Evolutionary conservation across 2,888 invertebrate species (phyloP), one percentile per base, ranked within the genome.

Genomic region (Cryptophagus acutangulus): DNA sequence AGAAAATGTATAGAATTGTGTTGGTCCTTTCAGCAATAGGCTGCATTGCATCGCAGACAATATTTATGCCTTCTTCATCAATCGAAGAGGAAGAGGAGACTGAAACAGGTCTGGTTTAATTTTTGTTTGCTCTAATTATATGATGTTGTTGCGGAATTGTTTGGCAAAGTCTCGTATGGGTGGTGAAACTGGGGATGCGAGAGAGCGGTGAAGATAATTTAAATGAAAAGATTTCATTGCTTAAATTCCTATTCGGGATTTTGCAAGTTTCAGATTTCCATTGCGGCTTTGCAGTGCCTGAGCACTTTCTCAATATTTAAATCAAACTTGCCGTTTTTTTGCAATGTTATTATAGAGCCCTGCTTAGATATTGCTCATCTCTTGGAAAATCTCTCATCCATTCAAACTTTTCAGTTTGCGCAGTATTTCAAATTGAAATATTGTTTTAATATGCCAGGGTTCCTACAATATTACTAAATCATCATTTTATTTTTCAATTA

Each of bases 81-180:
- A 60, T 59, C 35, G 63, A 61, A 34, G 56, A 54, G 17, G 56
- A 56, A 25, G 66, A 63, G 30, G 55, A 54, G 31, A 41, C 47
- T 29, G 55, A 56, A 50, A 52, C 58, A 58, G 58, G 58, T 58
- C 25, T 44, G 44, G 38, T 35, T 33, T 18, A 33, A 3, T 38
- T 34, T 36, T 42, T 26, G 12, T 20, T 20, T 9, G 9, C 3
- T 26, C 26, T 26, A 12, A 26, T 12, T 26, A 6, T 13, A 8
- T 26, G 6, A 20, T 20, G 20, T 20, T 20, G 9, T n/a, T 26
- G 12, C 3, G n/a, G n/a, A 26, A 12, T 4, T n/a, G 26, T 26
- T n/a, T n/a, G n/a, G n/a, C n/a, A n/a, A n/a, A n/a, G n/a, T n/a
- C n/a, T n/a, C n/a, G n/a, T n/a, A n/a, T n/a, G n/a, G n/a, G n/a